Percentiles rank a stretch among this genome's conserved stretches.
phyloP scores from a whole-genome alignment of 2,888 invertebrate genomes.

The Zaprionus obscuricornis region DNA sequence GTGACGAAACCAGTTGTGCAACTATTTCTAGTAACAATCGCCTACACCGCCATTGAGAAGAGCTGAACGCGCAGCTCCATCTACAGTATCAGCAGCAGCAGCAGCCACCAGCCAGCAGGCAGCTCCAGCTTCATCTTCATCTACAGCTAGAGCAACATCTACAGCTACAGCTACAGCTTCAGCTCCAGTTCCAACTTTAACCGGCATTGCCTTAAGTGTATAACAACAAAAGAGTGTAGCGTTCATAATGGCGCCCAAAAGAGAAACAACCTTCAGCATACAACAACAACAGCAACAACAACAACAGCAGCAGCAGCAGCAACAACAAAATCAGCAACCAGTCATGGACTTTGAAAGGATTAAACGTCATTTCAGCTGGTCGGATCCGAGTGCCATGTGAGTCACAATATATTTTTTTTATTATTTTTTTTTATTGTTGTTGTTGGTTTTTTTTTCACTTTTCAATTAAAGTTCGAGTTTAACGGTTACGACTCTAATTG shows the following conservation, averaged over 20 bases:
- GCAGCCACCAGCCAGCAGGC: constrained; percentile 12
- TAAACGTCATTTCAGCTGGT: constrained; percentile 82
- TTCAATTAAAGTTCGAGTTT: neutral
- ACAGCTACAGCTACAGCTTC: no score
- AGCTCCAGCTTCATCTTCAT: constrained; percentile 33
- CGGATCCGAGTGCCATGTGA: constrained; percentile 81
- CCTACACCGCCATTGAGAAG: constrained; percentile 35
- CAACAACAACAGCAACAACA: constrained; percentile 38
- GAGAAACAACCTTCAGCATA: constrained; percentile 69
- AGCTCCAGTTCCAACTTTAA: no score
- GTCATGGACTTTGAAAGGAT: constrained; percentile 79
- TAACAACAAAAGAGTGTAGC: constrained; percentile 7
- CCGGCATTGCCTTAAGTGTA: no score
- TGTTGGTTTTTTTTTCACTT: constrained; percentile 1
- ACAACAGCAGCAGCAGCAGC: constrained; percentile 45
- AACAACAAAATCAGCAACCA: constrained; percentile 54
- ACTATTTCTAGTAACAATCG: constrained; percentile 54
- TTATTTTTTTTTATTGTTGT: neutral
- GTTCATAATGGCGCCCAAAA: constrained; percentile 70
- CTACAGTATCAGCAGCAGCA: neutral
- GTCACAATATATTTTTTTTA: constrained; percentile 48
- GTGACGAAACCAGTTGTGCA: constrained; percentile 71
- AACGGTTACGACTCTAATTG: constrained; percentile 23
- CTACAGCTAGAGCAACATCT: constrained; percentile 2
- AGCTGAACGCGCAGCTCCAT: neutral